Evolutionary conservation across 2,797 vertebrate genomes (phyloP).

Genomic region (Eupleurogrammus muticus): DNA sequence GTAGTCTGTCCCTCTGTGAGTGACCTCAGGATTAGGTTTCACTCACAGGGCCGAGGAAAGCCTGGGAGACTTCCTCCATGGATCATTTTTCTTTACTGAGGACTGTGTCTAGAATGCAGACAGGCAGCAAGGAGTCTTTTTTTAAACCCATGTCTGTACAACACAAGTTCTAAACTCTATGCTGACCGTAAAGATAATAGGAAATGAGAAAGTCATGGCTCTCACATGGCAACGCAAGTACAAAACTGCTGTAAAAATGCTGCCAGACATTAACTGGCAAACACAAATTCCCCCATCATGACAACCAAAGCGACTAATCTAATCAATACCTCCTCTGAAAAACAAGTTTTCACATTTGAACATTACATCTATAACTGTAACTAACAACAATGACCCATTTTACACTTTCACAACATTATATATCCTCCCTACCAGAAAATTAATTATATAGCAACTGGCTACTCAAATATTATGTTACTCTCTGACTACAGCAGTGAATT

Average conservation of each 20-base stretch:
- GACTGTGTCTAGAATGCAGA: conserved; percentile 17
- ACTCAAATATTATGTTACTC: background rate
- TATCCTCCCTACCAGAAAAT: background rate
- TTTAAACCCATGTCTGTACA: conserved; percentile 12
- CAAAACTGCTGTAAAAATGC: no score
- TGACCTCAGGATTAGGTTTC: conserved; percentile 52
- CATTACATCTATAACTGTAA: background rate
- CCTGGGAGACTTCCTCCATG: conserved; percentile 59
- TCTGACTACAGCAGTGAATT: background rate
- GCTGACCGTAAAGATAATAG: background rate
- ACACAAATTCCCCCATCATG: no score
- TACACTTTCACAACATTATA: background rate
- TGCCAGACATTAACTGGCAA: no score
- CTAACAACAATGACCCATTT: background rate
- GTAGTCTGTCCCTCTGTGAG: conserved; percentile 30
- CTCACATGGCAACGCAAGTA: background rate
- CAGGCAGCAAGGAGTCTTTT: conserved; percentile 15
- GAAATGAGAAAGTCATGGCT: background rate
- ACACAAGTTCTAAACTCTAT: conserved; percentile 8
- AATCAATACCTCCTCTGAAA: background rate
- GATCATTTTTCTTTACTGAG: conserved; percentile 42
- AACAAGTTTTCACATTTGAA: background rate
- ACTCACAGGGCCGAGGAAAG: conserved; percentile 34
- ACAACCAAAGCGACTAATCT: no score
- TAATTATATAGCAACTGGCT: background rate